Evolutionary conservation across 2,113 vertebrate genomes (phyloP).

Genomic region (Regulus satrapa): DNA sequence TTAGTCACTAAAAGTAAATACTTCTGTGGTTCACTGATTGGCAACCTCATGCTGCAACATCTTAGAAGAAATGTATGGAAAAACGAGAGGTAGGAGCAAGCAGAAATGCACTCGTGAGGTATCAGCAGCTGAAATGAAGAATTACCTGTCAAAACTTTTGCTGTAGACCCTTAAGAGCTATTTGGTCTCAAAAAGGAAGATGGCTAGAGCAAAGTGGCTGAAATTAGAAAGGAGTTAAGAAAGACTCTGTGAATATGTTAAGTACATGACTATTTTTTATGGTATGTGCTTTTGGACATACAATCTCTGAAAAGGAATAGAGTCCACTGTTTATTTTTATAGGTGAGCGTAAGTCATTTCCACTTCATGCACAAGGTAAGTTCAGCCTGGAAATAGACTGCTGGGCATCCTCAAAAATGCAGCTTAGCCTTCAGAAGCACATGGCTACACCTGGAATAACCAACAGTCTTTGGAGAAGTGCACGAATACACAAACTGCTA

Average conservation of each 20-base stretch:
- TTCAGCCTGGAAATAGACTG: neutral
- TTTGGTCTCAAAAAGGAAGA: neutral
- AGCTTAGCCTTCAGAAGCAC: neutral
- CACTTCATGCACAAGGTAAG: neutral
- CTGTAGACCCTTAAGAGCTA: neutral
- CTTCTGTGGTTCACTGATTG: slow-evolving; percentile 1
- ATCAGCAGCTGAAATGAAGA: neutral
- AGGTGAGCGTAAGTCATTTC: neutral
- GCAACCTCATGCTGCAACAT: neutral
- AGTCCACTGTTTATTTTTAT: neutral
- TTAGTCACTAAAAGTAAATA: neutral
- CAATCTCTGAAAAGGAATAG: neutral
- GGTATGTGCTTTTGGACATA: neutral
- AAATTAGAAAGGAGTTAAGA: neutral
- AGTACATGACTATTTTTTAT: neutral
- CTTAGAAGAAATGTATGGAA: neutral
- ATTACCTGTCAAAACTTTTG: neutral
- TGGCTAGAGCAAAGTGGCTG: neutral
- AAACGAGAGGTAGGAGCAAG: neutral
- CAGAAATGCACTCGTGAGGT: neutral
- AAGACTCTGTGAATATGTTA: neutral
- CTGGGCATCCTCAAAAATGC: neutral
- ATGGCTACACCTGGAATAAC: neutral
- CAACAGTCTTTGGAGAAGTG: neutral
- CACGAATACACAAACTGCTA: neutral